Conservation (phyloP, 2,888 invertebrate genomes). For the Diadegma fenestrale region DNA sequence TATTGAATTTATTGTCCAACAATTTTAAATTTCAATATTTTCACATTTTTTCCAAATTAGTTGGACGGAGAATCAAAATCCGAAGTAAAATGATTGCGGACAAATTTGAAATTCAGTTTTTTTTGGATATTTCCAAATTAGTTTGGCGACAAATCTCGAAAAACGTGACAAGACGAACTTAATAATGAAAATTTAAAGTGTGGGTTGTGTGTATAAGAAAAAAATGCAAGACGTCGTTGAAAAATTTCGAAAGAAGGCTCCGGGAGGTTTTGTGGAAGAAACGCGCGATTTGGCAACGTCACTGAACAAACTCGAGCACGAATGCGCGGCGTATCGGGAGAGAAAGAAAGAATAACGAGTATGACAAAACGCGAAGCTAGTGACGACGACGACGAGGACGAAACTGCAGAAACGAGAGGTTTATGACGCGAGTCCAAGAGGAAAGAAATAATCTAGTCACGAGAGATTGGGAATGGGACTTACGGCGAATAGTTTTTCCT, state of each 20-base stretch:
- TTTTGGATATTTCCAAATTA: too few relatives aligned
- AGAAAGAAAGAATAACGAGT: constrained; percentile 6
- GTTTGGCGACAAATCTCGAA: too few relatives aligned
- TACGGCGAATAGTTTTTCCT: constrained; percentile 49
- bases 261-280: constrained; percentile 39
- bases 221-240: too few relatives aligned
- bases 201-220: too few relatives aligned
- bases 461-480: constrained; percentile 58
- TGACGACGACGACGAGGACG: constrained; percentile 2
- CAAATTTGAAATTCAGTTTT: too few relatives aligned
- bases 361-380: constrained; percentile 33
- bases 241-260: constrained; percentile 35
- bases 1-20: too few relatives aligned
- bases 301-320: constrained; percentile 48
- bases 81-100: too few relatives aligned
- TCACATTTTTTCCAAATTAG: too few relatives aligned
- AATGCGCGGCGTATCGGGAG: constrained; percentile 38
- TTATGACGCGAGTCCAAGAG: constrained; percentile 4
- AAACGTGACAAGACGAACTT: background rate
- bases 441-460: constrained; percentile 61
- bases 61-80: too few relatives aligned
- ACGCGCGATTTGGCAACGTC: constrained; percentile 58
- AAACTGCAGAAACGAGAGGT: constrained; percentile 44
- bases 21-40: too few relatives aligned
- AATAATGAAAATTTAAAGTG: background rate